Conservation (phyloP, 2,113 vertebrate species). For the Cottus gobio region DNA sequence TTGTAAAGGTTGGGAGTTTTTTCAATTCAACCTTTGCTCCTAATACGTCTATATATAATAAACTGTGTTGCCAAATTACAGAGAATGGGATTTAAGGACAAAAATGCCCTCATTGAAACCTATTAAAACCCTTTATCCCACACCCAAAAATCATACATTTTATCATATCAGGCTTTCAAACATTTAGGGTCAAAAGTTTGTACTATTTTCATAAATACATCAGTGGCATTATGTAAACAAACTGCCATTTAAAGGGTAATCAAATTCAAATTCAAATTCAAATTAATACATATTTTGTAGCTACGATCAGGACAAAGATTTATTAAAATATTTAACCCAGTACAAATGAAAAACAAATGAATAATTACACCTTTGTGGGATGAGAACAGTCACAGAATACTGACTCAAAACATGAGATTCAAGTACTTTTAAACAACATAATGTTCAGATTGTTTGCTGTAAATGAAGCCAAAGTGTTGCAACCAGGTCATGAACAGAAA, state of each 20-base stretch:
- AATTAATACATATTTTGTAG: not conserved
- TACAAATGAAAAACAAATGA: not conserved
- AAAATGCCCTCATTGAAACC: not conserved
- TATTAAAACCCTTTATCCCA: not conserved
- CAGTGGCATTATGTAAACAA: not conserved
- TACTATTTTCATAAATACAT: not conserved
- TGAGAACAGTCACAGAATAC: not conserved
- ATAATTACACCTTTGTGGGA: not conserved
- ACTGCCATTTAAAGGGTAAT: not conserved
- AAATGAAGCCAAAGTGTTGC: not conserved
- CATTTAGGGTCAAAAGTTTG: not conserved
- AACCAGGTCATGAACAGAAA: conserved; percentile 28
- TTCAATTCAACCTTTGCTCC: too few relatives aligned
- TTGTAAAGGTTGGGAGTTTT: not conserved
- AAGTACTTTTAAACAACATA: not conserved
- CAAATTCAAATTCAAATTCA: not conserved
- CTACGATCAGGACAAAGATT: not conserved
- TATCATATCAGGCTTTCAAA: too few relatives aligned
- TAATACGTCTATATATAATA: too few relatives aligned
- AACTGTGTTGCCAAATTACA: too few relatives aligned
- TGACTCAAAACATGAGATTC: not conserved
- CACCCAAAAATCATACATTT: not conserved
- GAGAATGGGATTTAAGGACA: not conserved
- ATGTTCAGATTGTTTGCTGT: not conserved
- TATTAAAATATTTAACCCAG: not conserved